These are phyloP conservation scores for Podocnemis expansa DNA, from an alignment of 2,113 vertebrate species.

Conservation along the genomic window DNA sequence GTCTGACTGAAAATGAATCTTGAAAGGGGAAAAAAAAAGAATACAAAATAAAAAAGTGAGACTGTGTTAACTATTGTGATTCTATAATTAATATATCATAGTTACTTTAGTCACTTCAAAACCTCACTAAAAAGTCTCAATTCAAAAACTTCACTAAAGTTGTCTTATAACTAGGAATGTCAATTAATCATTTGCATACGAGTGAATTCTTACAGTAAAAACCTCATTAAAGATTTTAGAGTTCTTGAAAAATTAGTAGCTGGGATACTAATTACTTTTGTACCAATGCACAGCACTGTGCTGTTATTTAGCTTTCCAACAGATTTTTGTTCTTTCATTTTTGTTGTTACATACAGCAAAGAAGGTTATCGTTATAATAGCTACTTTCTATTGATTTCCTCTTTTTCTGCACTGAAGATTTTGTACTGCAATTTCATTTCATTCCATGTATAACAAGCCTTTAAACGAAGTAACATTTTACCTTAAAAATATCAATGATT, in stretches of 20 bases:
- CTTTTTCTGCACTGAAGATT: constrained; percentile 49
- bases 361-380: constrained; percentile 62
- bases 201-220: constrained; percentile 50
- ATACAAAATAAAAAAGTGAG: constrained; percentile 22
- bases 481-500: constrained; percentile 23
- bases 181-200: constrained; percentile 71
- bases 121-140: constrained; percentile 23
- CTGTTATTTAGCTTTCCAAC: constrained; percentile 31
- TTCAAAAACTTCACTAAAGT: no score
- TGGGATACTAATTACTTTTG: constrained; percentile 69
- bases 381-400: constrained; percentile 63
- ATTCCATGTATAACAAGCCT: constrained; percentile 46
- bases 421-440: constrained; percentile 58
- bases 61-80: neutral
- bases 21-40: constrained; percentile 41
- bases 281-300: constrained; percentile 29
- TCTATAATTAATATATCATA: constrained; percentile 2
- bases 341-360: constrained; percentile 51
- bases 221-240: constrained; percentile 65
- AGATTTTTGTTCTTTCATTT: neutral
- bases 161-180: constrained; percentile 63
- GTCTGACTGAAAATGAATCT: constrained; percentile 23
- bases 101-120: constrained; percentile 26
- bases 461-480: constrained; percentile 58
- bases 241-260: constrained; percentile 72